Conservation (phyloP, 2,113 vertebrate genomes). For the Actinemys pallida region DNA sequence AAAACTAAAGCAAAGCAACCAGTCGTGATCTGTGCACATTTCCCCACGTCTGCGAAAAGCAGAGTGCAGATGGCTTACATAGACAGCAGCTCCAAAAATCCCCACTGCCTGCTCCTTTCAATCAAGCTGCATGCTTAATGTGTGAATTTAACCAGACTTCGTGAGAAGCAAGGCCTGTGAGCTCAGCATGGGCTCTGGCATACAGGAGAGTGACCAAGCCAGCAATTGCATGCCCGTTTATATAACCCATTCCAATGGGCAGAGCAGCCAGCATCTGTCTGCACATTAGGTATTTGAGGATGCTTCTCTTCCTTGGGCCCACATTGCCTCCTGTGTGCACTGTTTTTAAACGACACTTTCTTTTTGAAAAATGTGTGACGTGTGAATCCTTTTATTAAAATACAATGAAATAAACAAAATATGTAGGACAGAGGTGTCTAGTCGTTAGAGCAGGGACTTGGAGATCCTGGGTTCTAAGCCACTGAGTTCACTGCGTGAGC, state of each 20-base stretch:
- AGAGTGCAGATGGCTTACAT: conserved; percentile 34
- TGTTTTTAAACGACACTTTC: neutral
- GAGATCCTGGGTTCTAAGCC: neutral
- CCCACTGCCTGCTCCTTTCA: conserved; percentile 32
- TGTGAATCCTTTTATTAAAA: neutral
- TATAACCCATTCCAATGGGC: neutral
- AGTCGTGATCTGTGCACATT: neutral
- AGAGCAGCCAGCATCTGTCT: conserved; percentile 54
- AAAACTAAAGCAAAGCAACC: conserved; percentile 22
- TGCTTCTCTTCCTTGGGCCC: neutral
- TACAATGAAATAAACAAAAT: neutral
- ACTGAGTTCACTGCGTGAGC: neutral
- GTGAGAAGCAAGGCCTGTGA: conserved; percentile 45
- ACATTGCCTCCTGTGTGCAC: conserved; percentile 13
- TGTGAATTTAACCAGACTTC: conserved; percentile 55
- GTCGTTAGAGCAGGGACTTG: neutral
- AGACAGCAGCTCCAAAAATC: conserved; percentile 35
- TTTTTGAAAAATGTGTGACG: neutral
- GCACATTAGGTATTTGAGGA: neutral
- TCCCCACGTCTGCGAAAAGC: conserved; percentile 11
- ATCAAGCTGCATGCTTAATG: conserved; percentile 55
- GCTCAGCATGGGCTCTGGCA: conserved; percentile 47
- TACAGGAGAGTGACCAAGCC: conserved; percentile 26
- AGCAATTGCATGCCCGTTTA: neutral
- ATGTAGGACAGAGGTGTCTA: neutral